Evolutionary conservation across 2,888 invertebrate species (phyloP).

Genomic region (Rutpela maculata): DNA sequence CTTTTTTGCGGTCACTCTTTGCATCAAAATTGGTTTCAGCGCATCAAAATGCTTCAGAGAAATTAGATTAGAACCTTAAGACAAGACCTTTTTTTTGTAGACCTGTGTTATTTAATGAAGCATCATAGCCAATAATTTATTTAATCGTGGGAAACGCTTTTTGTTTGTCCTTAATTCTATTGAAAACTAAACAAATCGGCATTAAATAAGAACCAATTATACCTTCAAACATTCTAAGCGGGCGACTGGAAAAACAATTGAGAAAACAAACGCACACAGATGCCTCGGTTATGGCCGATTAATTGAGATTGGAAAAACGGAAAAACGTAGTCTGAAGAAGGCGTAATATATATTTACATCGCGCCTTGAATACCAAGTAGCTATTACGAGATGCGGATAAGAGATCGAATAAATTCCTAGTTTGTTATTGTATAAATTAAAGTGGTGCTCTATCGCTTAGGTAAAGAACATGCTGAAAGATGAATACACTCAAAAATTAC

Average conservation of each 20-base stretch:
- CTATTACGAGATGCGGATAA: background rate
- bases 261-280: conserved; percentile 36
- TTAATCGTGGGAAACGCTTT: background rate
- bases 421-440: conserved; percentile 36
- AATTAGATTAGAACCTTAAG: no score
- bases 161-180: background rate
- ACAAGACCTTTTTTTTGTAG: no score
- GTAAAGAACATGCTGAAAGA: background rate
- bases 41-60: no score
- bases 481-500: background rate
- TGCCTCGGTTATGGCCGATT: conserved; percentile 29
- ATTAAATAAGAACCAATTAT: conserved; percentile 34
- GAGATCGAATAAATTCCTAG: conserved; percentile 15
- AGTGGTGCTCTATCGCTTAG: background rate
- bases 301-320: conserved; percentile 44
- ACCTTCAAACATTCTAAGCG: background rate
- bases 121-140: background rate
- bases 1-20: no score
- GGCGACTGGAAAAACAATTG: conserved; percentile 31
- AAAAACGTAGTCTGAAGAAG: conserved; percentile 28
- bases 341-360: conserved; percentile 42
- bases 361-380: conserved; percentile 40
- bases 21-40: no score
- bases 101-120: no score
- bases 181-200: conserved; percentile 13